Percentiles rank a stretch among this genome's conserved stretches.
Evolutionary conservation across 2,797 vertebrate species (phyloP).

Genomic region (Margarornis squamiger): DNA sequence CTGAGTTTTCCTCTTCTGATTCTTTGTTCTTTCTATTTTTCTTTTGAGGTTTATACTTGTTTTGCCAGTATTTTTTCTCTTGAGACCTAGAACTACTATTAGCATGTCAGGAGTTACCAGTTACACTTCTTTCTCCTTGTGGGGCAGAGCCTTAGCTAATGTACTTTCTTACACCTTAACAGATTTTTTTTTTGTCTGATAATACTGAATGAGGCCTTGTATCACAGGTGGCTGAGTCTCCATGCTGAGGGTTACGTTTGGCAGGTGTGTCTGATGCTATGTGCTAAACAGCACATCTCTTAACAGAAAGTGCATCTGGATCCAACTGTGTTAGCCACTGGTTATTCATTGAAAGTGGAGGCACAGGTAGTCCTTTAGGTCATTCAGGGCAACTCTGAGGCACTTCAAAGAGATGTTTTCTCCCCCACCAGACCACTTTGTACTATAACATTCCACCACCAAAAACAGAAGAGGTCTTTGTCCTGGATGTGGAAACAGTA

Average conservation of each 20-base stretch:
- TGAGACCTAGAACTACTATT: background rate
- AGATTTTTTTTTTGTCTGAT: background rate
- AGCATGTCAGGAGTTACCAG: background rate
- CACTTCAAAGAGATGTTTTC: background rate
- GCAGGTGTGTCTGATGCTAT: background rate
- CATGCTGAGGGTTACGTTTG: background rate
- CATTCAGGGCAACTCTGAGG: background rate
- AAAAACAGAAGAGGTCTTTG: constrained; percentile 45
- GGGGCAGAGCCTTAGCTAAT: background rate
- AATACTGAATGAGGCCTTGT: background rate
- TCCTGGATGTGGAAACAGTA: constrained; percentile 43
- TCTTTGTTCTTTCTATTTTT: background rate
- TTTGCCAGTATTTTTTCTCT: background rate
- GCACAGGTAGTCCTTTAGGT: background rate
- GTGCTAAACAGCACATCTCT: background rate
- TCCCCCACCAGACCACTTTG: constrained; percentile 37
- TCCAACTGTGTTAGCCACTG: background rate
- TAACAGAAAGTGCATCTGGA: background rate
- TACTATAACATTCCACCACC: constrained; percentile 66
- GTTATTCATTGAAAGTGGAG: background rate
- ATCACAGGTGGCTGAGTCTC: background rate
- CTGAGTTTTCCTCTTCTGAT: background rate
- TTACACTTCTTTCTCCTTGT: background rate
- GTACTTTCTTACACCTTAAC: background rate
- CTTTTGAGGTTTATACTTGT: background rate